Percentiles rank a stretch among this genome's conserved stretches.
phyloP scores from a whole-genome alignment of 2,888 invertebrate genomes.

The Epicampocera succincta region DNA sequence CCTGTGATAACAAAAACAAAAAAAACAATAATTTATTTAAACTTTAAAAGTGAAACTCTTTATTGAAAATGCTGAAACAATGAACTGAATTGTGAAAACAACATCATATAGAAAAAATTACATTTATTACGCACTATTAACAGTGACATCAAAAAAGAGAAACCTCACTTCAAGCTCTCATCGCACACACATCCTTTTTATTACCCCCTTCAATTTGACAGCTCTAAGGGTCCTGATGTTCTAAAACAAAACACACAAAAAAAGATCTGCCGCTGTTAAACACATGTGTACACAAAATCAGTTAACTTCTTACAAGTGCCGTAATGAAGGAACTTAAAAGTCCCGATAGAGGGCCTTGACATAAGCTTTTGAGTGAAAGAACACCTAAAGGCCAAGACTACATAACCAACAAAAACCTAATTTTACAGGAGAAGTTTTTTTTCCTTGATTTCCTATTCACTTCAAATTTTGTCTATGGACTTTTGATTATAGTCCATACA shows the following conservation, averaged over 20 bases:
- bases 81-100: slow-evolving; percentile 72
- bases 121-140: slow-evolving; percentile 71
- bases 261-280: slow-evolving; percentile 16
- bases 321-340: not conserved
- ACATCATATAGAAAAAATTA: slow-evolving; percentile 67
- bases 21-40: slow-evolving; percentile 18
- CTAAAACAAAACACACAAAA: too few species aligned
- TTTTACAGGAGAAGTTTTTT: too few species aligned
- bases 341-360: not conserved
- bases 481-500: too few species aligned
- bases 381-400: too few species aligned
- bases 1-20: slow-evolving; percentile 27
- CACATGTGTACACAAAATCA: slow-evolving; percentile 31
- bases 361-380: too few species aligned
- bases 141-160: slow-evolving; percentile 47
- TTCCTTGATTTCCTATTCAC: too few species aligned
- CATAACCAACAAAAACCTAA: too few species aligned
- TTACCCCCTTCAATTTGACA: slow-evolving; percentile 58
- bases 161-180: not conserved
- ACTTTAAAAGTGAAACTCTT: slow-evolving; percentile 22
- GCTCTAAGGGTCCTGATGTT: slow-evolving; percentile 19
- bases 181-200: not conserved
- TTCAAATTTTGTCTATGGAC: too few species aligned
- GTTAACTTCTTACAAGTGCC: not conserved
- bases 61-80: slow-evolving; percentile 27